A percentile compares a stretch with the other conserved stretches of the same genome.
These are phyloP conservation scores for Ylistrum balloti DNA, from an alignment of 1,140 invertebrate genomes.

Conservation along the genomic window DNA sequence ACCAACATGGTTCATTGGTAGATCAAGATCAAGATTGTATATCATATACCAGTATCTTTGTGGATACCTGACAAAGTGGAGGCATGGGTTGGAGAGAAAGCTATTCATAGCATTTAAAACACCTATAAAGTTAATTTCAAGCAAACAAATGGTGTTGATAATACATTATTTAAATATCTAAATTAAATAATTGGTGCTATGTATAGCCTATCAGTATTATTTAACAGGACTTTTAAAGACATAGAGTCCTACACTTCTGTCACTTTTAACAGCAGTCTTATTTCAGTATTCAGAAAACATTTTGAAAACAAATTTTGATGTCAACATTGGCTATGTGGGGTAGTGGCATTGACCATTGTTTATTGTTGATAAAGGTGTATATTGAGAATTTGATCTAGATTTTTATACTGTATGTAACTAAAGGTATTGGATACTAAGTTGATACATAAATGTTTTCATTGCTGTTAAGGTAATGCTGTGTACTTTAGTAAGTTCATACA, in stretches of 20 bases:
- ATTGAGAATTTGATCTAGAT: neutral
- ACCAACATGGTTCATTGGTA: no score
- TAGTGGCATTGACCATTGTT: neutral
- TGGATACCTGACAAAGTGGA: no score
- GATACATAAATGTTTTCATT: no score
- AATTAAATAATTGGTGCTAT: neutral
- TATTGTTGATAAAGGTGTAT: neutral
- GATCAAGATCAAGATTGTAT: no score
- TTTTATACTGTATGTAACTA: neutral
- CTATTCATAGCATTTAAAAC: no score
- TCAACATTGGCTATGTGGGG: neutral
- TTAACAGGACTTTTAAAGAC: neutral
- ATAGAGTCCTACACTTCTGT: neutral
- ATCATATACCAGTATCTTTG: no score
- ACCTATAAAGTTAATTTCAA: neutral
- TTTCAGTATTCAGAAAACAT: neutral
- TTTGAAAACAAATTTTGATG: neutral
- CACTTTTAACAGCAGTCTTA: neutral
- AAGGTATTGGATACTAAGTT: no score
- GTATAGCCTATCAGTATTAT: neutral
- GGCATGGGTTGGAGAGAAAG: no score
- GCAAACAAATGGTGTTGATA: neutral
- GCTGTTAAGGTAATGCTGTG: no score
- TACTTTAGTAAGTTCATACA: no score
- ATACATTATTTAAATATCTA: constrained; percentile 29